phyloP scores from a whole-genome alignment of 2,113 vertebrate species.

The Peucedramus taeniatus region DNA sequence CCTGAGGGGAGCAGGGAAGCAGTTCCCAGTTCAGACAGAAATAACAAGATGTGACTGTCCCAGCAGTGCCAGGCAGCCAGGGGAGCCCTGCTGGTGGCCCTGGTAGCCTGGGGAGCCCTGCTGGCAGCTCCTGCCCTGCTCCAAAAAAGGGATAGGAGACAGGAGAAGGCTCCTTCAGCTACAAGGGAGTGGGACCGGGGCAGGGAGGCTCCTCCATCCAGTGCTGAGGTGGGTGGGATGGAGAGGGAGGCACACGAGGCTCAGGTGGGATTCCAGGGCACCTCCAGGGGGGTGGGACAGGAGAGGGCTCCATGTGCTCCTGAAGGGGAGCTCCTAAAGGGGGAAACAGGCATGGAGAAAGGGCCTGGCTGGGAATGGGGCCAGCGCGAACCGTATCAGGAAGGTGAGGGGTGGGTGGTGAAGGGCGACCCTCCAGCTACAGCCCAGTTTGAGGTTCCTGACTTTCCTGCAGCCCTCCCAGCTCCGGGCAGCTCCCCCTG shows the following conservation, averaged over 20 bases:
- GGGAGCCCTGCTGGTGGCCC: no score
- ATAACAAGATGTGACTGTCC: neutral
- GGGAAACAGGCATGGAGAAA: fast-evolving
- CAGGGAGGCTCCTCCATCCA: neutral
- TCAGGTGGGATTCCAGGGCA: neutral
- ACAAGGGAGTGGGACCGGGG: neutral
- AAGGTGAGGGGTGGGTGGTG: neutral
- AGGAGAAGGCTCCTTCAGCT: neutral
- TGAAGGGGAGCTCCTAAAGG: no score
- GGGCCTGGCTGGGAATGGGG: neutral
- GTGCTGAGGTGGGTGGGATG: fast-evolving
- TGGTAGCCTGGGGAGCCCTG: neutral
- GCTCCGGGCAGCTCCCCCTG: neutral
- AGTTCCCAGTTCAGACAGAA: neutral
- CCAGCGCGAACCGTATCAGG: neutral
- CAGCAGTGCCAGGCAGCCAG: neutral
- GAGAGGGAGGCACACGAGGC: neutral
- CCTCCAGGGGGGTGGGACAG: neutral
- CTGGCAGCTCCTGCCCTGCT: neutral
- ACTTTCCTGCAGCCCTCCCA: neutral
- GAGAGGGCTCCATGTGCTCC: neutral
- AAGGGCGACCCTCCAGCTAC: neutral
- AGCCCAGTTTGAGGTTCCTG: neutral
- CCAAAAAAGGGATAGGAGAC: neutral
- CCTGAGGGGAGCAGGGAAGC: neutral